A percentile compares a stretch with the other conserved stretches of the same genome.
Evolutionary conservation across 2,113 vertebrate species (phyloP).

Genomic region (Perccottus glenii): DNA sequence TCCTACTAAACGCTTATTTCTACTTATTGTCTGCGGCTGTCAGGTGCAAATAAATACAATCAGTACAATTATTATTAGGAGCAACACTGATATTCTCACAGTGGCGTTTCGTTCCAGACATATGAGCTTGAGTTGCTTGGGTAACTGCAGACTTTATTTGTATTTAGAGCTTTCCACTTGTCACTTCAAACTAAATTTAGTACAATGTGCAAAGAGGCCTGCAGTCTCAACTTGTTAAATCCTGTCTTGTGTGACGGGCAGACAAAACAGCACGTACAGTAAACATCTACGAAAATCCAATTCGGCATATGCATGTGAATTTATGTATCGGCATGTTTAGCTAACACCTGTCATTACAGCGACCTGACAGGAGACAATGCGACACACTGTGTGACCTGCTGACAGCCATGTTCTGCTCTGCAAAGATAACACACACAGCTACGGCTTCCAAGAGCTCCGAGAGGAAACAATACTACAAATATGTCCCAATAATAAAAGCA

Average conservation of each 20-base stretch:
- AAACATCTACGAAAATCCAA: slow-evolving; percentile 7
- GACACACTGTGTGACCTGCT: slow-evolving; percentile 1
- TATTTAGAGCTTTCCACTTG: not conserved
- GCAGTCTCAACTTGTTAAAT: slow-evolving; percentile 19
- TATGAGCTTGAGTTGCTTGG: too few relatives aligned
- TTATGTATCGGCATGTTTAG: slow-evolving; percentile 2
- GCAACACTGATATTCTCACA: not conserved
- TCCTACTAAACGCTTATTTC: not conserved
- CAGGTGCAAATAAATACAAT: not conserved
- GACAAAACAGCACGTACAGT: slow-evolving; percentile 1
- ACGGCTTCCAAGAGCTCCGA: slow-evolving; percentile 12
- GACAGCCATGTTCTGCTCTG: slow-evolving; percentile 35
- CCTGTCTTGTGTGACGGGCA: slow-evolving; percentile 24
- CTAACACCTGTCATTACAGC: not conserved
- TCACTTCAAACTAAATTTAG: not conserved
- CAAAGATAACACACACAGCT: slow-evolving; percentile 31
- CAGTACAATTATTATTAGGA: not conserved
- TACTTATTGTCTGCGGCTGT: not conserved
- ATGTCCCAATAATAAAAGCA: too few relatives aligned
- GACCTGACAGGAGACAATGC: not conserved
- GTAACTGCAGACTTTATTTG: not conserved
- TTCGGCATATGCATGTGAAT: slow-evolving; percentile 23
- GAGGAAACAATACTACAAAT: slow-evolving; percentile 5
- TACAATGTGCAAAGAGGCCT: not conserved
- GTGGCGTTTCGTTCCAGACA: not conserved